Evolutionary conservation across 2,888 invertebrate species (phyloP).

Genomic region (Merodon equestris): DNA sequence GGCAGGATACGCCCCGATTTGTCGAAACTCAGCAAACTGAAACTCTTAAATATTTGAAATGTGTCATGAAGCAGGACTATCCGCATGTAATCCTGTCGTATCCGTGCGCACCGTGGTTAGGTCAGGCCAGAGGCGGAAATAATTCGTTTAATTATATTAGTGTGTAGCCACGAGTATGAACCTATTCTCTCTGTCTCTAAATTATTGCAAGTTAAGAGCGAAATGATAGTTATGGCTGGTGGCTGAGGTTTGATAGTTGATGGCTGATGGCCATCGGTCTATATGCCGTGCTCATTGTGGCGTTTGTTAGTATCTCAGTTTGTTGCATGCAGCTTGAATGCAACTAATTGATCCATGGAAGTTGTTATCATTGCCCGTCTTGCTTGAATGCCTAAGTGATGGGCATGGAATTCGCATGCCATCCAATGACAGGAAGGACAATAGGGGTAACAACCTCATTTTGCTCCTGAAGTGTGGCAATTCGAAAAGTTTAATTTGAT

Average conservation of each 20-base stretch:
- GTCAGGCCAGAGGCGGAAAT: constrained; percentile 29
- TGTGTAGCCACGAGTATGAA: constrained; percentile 35
- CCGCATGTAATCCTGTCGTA: too few relatives aligned
- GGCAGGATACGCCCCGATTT: constrained; percentile 56
- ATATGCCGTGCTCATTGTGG: too few relatives aligned
- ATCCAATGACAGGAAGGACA: too few relatives aligned
- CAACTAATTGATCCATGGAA: too few relatives aligned
- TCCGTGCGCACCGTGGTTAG: background rate
- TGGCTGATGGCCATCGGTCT: constrained; percentile 7
- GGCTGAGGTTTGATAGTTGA: constrained; percentile 23
- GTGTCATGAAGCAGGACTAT: too few relatives aligned
- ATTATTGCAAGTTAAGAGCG: constrained; percentile 51
- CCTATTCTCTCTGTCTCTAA: constrained; percentile 1
- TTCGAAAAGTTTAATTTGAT: constrained; percentile 29
- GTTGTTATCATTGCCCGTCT: too few relatives aligned
- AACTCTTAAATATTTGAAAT: constrained; percentile 61
- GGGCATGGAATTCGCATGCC: too few relatives aligned
- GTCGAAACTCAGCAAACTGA: constrained; percentile 53
- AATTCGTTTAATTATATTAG: constrained; percentile 61
- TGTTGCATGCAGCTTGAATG: too few relatives aligned
- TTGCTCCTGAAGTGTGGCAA: constrained; percentile 4
- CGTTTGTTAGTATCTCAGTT: too few relatives aligned
- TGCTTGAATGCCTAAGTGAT: too few relatives aligned
- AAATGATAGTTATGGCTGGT: too few relatives aligned
- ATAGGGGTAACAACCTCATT: too few relatives aligned